phyloP scores from a whole-genome alignment of 2,888 invertebrate species.

The Athrips mouffetella region DNA sequence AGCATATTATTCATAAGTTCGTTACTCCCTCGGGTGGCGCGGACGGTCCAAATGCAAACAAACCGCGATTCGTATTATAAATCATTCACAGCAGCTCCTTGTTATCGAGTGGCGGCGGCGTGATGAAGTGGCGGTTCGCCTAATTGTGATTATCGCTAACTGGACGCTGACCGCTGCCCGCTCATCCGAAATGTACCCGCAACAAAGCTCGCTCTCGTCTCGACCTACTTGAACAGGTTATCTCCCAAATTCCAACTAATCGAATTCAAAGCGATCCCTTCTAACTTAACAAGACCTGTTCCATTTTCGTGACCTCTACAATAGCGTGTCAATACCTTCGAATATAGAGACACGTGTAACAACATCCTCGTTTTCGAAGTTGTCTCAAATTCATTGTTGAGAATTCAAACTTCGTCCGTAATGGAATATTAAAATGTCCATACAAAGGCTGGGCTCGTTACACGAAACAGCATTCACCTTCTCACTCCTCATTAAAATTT shows the following conservation, averaged over 20 bases:
- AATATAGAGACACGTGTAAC: constrained; percentile 9
- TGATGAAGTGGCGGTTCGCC: constrained; percentile 65
- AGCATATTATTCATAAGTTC: constrained; percentile 72
- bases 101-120: constrained; percentile 62
- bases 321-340: not conserved
- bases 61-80: constrained; percentile 62
- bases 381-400: constrained; percentile 33
- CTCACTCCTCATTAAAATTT: constrained; percentile 77
- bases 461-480: constrained; percentile 56
- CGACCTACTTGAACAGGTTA: constrained; percentile 2
- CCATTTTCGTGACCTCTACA: constrained; percentile 1
- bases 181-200: constrained; percentile 18
- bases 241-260: constrained; percentile 25
- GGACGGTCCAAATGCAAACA: constrained; percentile 66
- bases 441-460: constrained; percentile 54
- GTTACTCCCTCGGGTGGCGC: constrained; percentile 42
- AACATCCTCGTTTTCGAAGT: constrained; percentile 31
- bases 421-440: constrained; percentile 50
- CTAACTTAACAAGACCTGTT: constrained; percentile 11
- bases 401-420: constrained; percentile 33
- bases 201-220: constrained; percentile 13
- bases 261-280: constrained; percentile 33
- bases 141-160: constrained; percentile 66
- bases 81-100: constrained; percentile 62
- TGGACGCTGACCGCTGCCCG: constrained; percentile 28